Base-by-base conservation (phyloP, 2,888 invertebrate genomes). In the Dasypogon diadema region DNA sequence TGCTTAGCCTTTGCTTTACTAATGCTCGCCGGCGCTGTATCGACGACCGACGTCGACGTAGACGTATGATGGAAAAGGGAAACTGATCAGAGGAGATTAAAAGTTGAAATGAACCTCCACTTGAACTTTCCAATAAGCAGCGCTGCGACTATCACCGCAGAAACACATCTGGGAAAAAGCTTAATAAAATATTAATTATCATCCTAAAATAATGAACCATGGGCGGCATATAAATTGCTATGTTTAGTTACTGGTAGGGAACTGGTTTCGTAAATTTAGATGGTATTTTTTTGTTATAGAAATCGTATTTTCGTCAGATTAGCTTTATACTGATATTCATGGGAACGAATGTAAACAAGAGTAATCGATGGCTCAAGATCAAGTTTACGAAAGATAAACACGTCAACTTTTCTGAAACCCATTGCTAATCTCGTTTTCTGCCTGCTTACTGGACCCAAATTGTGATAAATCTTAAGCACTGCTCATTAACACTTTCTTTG, bases 401-500 rank as follows among this genome's bases (percentile, higher is more conserved):
- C n/a, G n/a, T n/a, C n/a, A n/a, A n/a, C n/a, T n/a, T n/a, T n/a
- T n/a, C n/a, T n/a, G n/a, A n/a, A n/a, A n/a, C n/a, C n/a, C n/a
- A n/a, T n/a, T n/a, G n/a, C n/a, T n/a, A n/a, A n/a, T n/a, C n/a
- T n/a, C n/a, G n/a, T n/a, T n/a, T n/a, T n/a, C n/a, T n/a, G n/a
- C n/a, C n/a, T 30, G 30, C 8, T 30, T 30, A 30, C 30, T 3
- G 14, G 16, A 34, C 1, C 10, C 2, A 58, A 30, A 30, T 26
- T 16, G 30, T 58, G 58, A 58, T 26, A 58, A 30, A 16, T 26
- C 34, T 30, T 16, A 24, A 58, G 16, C 58, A 26, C 30, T 30
- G 24, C 30, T 58, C 26, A 58, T 58, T 30, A 58, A 58, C 58
- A 58, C 58, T 37, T 63, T 21, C 21, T 14, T 42, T 26, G 63